phyloP scores from a whole-genome alignment of 2,797 vertebrate genomes.

The Sebastes wilsoni region DNA sequence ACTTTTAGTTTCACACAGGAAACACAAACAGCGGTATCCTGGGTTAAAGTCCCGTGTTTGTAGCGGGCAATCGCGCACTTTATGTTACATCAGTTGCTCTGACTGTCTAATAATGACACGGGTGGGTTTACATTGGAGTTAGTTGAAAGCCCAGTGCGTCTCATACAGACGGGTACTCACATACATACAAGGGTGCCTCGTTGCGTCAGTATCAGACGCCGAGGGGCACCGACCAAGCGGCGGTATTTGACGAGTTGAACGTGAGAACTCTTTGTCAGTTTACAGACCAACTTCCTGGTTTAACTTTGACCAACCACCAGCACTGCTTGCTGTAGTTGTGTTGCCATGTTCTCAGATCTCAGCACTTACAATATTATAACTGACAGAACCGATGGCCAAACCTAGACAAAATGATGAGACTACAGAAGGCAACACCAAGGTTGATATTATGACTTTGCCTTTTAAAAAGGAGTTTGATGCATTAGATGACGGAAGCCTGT shows the following conservation, averaged over 20 bases:
- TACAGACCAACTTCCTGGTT: not conserved
- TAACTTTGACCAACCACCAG: not conserved
- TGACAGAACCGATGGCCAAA: not conserved
- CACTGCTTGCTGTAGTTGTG: not conserved
- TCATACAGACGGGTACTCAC: no score
- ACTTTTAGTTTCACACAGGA: no score
- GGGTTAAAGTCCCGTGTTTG: no score
- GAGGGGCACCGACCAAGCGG: no score
- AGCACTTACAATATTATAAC: not conserved
- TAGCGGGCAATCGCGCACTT: no score
- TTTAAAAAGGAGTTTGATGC: not conserved
- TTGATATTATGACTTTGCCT: not conserved
- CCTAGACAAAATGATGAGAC: accelerated
- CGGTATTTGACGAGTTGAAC: not conserved
- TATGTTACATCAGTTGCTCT: no score
- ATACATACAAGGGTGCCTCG: no score
- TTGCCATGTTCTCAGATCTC: not conserved
- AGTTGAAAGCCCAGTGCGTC: no score
- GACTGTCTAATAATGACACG: no score
- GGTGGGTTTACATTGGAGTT: no score
- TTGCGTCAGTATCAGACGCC: no score
- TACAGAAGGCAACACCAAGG: not conserved
- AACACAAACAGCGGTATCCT: no score
- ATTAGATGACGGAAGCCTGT: not conserved
- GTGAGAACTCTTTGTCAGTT: not conserved